Evolutionary conservation across 2,113 vertebrate species (phyloP).

Genomic region (Fulmarus glacialis): DNA sequence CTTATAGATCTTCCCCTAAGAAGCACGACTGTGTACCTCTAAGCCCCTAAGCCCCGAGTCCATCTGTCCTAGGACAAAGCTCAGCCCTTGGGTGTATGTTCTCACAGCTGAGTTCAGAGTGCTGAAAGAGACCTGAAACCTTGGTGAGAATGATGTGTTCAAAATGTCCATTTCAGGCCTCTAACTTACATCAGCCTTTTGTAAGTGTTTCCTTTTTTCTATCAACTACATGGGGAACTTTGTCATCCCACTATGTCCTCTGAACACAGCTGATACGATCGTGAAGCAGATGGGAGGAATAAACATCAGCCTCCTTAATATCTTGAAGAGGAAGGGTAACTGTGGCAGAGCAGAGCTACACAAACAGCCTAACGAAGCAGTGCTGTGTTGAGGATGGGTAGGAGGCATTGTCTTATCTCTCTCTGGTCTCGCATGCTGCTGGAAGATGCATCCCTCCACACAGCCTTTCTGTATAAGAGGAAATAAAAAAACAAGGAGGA

Average conservation of each 20-base stretch:
- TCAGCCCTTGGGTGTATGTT: accelerated
- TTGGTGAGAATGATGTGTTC: not conserved
- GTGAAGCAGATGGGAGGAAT: not conserved
- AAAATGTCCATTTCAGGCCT: not conserved
- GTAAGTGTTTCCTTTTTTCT: not conserved
- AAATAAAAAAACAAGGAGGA: not conserved
- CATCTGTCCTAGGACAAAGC: not conserved
- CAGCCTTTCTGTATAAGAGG: not conserved
- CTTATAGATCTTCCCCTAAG: not conserved
- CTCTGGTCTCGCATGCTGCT: not conserved
- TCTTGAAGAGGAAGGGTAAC: not conserved
- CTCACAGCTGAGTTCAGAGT: not conserved
- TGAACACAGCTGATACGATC: not conserved
- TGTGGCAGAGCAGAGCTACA: not conserved
- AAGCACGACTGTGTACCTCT: not conserved
- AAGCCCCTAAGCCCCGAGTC: not conserved
- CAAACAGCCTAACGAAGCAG: not conserved
- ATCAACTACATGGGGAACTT: not conserved
- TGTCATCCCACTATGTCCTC: not conserved
- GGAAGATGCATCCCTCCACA: not conserved
- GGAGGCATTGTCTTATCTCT: not conserved
- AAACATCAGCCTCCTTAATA: not conserved
- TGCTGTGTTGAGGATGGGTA: not conserved
- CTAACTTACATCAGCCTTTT: not conserved
- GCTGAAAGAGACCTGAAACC: not conserved